Evolutionary conservation across 1,140 invertebrate genomes (phyloP), one percentile per base, ranked within the genome.

Genomic region (Ceratosolen solmsi): DNA sequence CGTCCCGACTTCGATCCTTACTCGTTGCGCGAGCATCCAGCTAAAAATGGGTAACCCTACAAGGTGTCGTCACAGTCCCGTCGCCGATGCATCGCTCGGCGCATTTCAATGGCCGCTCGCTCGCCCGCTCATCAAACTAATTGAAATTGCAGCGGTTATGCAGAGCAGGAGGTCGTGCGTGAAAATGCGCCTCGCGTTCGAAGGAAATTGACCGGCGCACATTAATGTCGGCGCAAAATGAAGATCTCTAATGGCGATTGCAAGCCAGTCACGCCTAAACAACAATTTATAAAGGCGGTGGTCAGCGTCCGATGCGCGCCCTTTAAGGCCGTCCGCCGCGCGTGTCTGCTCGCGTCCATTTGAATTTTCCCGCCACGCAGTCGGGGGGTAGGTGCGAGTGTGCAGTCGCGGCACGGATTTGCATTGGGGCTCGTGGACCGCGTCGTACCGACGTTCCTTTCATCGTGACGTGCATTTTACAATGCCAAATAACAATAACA

Each of bases 131-230:
- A 51, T 36, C n/a, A 30, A n/a, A 68, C 77, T 79, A 71, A 78
- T 79, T 79, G 30, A 79, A 56, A 78, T 68, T 70, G 63, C 63
- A n/a, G n/a, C n/a, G n/a, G n/a, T n/a, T n/a, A n/a, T n/a, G n/a
- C n/a, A n/a, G n/a, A n/a, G n/a, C n/a, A 70, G 13, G 41, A 20
- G 63, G 3, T 72, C 13, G 22, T 0, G 70, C 17, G 70, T 7
- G 25, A 41, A 79, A 60, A 79, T 72, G 65, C 68, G 25, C 25
- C 2, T 58, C 78, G 54, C 68, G 68, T 72, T 17, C 30, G 8
- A 7, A 72, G 68, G 68, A 72, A 72, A 79, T 79, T 33, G 68
- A 79, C 25, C 54, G 54, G 20, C 33, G 68, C 68, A 58, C 68
- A 60, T 68, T 79, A 72, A 79, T 79, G 54, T 17, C 7, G n/a